phyloP scores from a whole-genome alignment of 2,797 vertebrate genomes.

The Platyrinchus mystaceus region DNA sequence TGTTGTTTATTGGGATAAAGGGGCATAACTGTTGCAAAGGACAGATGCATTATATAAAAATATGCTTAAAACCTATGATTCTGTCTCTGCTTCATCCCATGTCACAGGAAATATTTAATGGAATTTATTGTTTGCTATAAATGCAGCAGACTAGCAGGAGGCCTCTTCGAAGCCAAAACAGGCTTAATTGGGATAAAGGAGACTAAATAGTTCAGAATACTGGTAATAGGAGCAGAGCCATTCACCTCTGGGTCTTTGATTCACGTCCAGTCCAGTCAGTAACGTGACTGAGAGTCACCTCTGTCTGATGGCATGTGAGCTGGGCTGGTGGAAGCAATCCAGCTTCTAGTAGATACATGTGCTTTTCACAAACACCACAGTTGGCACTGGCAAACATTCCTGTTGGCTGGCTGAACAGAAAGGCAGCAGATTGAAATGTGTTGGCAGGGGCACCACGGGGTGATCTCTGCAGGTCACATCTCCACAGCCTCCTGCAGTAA shows the following conservation, averaged over 20 bases:
- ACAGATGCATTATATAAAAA: neutral
- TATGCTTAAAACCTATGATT: neutral
- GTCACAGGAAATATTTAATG: neutral
- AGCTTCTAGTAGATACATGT: slow-evolving; percentile 39
- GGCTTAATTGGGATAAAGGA: slow-evolving; percentile 43
- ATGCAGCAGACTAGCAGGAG: slow-evolving; percentile 18
- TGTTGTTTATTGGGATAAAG: neutral
- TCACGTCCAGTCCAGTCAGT: neutral
- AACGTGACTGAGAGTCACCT: slow-evolving; percentile 57
- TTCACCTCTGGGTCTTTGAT: slow-evolving; percentile 47
- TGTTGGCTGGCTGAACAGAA: neutral
- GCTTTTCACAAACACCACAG: slow-evolving; percentile 22
- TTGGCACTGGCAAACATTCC: slow-evolving; percentile 22
- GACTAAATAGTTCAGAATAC: neutral
- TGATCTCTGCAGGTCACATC: neutral
- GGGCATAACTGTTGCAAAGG: neutral
- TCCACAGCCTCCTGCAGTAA: fast-evolving
- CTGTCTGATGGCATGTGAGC: slow-evolving; percentile 38
- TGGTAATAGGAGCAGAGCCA: slow-evolving; percentile 4
- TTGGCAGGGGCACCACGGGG: neutral
- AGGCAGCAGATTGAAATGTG: neutral
- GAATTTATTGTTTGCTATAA: neutral
- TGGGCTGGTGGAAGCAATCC: slow-evolving; percentile 26
- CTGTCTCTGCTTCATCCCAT: neutral
- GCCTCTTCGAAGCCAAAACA: slow-evolving; percentile 12